These are phyloP conservation scores for Dryocosmus kuriphilus DNA, from an alignment of 2,888 invertebrate genomes.

Conservation along the genomic window DNA sequence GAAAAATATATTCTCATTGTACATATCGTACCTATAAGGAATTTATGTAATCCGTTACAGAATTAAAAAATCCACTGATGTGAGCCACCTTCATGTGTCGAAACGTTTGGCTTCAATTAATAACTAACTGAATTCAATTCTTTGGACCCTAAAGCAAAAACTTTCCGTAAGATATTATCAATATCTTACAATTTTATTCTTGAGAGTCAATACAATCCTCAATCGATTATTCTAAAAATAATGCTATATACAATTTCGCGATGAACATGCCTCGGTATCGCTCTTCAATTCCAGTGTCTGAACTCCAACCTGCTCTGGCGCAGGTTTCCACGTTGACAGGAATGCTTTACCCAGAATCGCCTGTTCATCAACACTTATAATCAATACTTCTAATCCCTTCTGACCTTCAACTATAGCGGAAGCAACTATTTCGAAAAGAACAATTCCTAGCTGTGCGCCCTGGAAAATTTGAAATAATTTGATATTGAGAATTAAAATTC, in stretches of 20 bases:
- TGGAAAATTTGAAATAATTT: neutral
- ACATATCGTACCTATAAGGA: too few species aligned
- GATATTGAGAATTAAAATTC: neutral
- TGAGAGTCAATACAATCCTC: too few species aligned
- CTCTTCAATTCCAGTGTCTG: slow-evolving; percentile 58
- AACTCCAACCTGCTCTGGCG: slow-evolving; percentile 64
- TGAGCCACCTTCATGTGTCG: too few species aligned
- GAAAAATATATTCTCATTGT: too few species aligned
- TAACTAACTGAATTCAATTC: too few species aligned
- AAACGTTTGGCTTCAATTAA: too few species aligned
- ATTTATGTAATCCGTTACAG: too few species aligned
- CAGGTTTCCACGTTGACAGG: slow-evolving; percentile 63
- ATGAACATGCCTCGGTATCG: slow-evolving; percentile 61
- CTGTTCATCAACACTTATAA: neutral
- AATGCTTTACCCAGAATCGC: slow-evolving; percentile 44
- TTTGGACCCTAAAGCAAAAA: too few species aligned
- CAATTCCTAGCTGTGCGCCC: neutral
- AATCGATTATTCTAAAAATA: too few species aligned
- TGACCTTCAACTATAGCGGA: neutral
- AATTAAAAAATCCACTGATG: too few species aligned
- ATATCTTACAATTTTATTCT: too few species aligned
- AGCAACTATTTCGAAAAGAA: neutral
- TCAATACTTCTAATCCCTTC: neutral
- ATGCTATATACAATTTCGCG: neutral
- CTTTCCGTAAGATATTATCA: too few species aligned